phyloP scores from a whole-genome alignment of 2,113 vertebrate genomes.

The Sus scrofa region DNA sequence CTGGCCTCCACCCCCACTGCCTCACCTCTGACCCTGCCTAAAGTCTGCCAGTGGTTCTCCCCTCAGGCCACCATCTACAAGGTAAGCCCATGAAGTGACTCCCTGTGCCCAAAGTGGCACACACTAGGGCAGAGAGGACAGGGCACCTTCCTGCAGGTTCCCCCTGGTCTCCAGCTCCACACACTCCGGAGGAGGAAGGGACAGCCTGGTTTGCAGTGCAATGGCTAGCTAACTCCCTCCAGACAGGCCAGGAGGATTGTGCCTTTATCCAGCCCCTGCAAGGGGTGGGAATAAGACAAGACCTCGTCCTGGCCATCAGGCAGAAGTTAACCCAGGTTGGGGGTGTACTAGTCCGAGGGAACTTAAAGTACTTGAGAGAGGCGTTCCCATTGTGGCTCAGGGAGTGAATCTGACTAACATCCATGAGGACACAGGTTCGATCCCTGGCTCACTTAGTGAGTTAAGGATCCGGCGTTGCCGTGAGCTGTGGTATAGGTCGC shows the following conservation, averaged over 20 bases:
- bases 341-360: constrained; percentile 22
- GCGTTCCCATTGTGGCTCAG: too few relatives aligned
- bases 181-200: constrained; percentile 65
- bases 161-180: constrained; percentile 64
- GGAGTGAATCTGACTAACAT: too few relatives aligned
- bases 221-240: constrained; percentile 71
- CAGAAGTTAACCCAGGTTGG: neutral
- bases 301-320: neutral
- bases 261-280: constrained; percentile 62
- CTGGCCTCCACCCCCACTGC: neutral
- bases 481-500: too few relatives aligned
- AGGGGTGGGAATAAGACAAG: neutral
- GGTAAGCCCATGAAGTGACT: neutral
- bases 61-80: neutral
- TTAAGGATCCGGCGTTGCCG: too few relatives aligned
- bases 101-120: neutral
- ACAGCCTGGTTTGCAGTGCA: constrained; percentile 88
- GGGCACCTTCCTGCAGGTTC: constrained; percentile 85
- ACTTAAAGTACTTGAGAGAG: neutral
- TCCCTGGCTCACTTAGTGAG: too few relatives aligned
- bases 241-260: neutral
- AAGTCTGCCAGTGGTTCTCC: neutral
- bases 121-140: neutral
- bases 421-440: too few relatives aligned
- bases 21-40: neutral